Evolutionary conservation across 1,140 invertebrate species (phyloP).

Genomic region (Watersipora subatra): DNA sequence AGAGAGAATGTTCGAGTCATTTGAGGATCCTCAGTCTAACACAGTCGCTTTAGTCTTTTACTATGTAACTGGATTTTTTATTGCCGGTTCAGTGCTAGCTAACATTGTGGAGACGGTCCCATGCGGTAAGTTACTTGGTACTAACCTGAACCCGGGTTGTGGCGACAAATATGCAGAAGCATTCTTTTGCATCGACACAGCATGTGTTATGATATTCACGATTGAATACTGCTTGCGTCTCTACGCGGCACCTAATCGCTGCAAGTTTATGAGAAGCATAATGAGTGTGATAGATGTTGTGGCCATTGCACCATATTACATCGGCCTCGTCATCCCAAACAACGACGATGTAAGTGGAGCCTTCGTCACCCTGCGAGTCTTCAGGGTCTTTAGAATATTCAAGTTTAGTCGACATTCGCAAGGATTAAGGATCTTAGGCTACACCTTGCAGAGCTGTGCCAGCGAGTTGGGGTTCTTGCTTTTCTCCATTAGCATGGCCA

Average conservation of each 20-base stretch:
- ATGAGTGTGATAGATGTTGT: conserved; percentile 99
- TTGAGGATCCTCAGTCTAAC: conserved; percentile 97
- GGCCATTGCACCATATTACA: conserved; percentile 97
- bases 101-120: conserved; percentile 75
- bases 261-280: conserved; percentile 89
- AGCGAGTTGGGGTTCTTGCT: conserved; percentile 97
- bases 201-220: conserved; percentile 99
- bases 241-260: conserved; percentile 92
- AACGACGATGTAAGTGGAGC: conserved; percentile 98
- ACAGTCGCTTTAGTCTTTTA: conserved; percentile 97
- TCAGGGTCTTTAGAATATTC: conserved; percentile 94
- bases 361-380: conserved; percentile 95
- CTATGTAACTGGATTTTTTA: conserved; percentile 99
- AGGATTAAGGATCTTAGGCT: conserved; percentile 92
- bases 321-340: conserved; percentile 87
- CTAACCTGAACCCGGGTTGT: conserved; percentile 72
- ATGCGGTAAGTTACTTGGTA: conserved; percentile 45
- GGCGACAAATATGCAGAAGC: conserved; percentile 93
- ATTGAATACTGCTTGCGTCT: conserved; percentile 93
- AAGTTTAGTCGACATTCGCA: conserved; percentile 99
- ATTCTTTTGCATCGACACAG: conserved; percentile 97
- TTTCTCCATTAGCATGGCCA: conserved; percentile 98
- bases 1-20: conserved; percentile 97
- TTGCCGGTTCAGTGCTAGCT: conserved; percentile 95
- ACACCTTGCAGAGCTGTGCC: conserved; percentile 97